Evolutionary conservation across 2,888 invertebrate species (phyloP).

Genomic region (Brachyptera putata): DNA sequence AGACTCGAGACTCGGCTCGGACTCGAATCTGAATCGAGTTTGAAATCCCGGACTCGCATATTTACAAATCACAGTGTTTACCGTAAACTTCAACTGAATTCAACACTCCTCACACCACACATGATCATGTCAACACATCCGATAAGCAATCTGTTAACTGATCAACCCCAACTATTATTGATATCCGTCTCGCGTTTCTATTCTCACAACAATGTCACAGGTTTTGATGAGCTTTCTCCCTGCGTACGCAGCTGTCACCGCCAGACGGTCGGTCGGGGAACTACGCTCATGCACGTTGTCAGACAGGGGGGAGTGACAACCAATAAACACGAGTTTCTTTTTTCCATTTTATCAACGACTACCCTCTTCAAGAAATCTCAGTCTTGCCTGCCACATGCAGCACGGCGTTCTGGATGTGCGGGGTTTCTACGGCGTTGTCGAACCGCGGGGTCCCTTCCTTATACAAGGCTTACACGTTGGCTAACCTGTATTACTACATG

Average conservation of each 20-base stretch:
- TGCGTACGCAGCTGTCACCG: not conserved
- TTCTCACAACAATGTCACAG: conserved; percentile 12
- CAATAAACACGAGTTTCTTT: conserved; percentile 12
- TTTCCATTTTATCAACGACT: conserved; percentile 13
- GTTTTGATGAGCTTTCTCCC: conserved; percentile 17
- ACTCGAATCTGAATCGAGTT: no score
- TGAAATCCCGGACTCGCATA: no score
- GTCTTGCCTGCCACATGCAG: conserved; percentile 7
- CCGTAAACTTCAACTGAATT: no score
- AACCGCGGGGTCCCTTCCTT: not conserved
- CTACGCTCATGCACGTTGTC: not conserved
- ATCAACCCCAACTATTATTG: conserved; percentile 14
- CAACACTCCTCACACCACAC: no score
- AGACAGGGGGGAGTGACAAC: conserved; percentile 7
- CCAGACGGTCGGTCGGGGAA: not conserved
- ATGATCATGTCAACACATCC: no score
- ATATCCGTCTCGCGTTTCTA: not conserved
- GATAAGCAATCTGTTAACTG: conserved; percentile 14
- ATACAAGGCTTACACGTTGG: not conserved
- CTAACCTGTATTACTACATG: not conserved
- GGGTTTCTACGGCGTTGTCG: no score
- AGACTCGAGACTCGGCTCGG: no score
- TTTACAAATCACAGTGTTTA: no score
- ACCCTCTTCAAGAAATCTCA: conserved; percentile 18
- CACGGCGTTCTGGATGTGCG: no score